Percentiles rank a stretch among this genome's conserved stretches.
Conservation (phyloP, 2,113 vertebrate species). For the Laterallus jamaicensis region DNA sequence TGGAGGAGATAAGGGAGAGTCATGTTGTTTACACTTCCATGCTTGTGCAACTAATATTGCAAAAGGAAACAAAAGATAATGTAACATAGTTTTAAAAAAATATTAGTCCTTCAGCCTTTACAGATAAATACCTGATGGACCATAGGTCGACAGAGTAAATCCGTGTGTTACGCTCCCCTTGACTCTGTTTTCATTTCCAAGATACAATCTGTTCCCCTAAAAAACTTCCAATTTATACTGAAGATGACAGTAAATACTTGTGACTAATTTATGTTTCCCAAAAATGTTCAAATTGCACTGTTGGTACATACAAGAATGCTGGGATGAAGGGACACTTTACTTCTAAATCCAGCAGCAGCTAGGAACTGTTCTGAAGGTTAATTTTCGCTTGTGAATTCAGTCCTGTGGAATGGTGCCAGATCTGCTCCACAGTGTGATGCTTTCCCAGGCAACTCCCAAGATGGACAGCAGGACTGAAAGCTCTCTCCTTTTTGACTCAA, state of each 20-base stretch:
- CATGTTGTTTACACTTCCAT: neutral
- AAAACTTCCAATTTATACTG: neutral
- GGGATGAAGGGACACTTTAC: neutral
- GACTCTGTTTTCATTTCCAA: neutral
- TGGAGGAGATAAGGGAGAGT: neutral
- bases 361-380: neutral
- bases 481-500: neutral
- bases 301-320: neutral
- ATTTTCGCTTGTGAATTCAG: neutral
- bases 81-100: neutral
- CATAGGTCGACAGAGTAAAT: neutral
- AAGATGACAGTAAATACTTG: neutral
- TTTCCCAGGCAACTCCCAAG: neutral
- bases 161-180: neutral
- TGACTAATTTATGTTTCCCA: neutral
- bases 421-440: neutral
- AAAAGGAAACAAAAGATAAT: conserved; percentile 34
- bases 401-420: neutral
- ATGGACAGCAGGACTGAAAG: neutral
- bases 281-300: too few species aligned
- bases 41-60: neutral
- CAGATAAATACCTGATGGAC: neutral
- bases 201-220: neutral
- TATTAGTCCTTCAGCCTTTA: neutral
- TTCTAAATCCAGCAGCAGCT: neutral